Evolutionary conservation across 35 echinoderm and acorn worm genomes (phyloP), one percentile per base, ranked within the genome.

Genomic region (Apostichopus japonicus): DNA sequence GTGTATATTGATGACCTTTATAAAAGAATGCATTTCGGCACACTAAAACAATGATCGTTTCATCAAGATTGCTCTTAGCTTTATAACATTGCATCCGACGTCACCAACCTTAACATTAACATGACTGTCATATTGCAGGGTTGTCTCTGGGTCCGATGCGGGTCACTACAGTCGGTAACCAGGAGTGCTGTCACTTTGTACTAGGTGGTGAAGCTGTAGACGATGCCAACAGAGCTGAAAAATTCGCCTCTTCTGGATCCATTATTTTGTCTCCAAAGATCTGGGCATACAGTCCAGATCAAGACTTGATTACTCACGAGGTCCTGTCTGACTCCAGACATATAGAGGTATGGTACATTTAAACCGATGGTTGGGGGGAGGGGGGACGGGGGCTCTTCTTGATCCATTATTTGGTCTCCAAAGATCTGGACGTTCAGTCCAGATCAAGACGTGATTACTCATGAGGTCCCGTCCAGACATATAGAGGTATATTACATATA

Each of bases 181-280:
- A 98, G 24, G 93, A 95, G 71, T 94, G 90, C 87, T 83, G 88
- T 7, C 95, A 96, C 52, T 96, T 95, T 62, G 97, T 96, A 8
- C 59, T 96, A 16, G 96, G 94, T 90, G 95, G 97, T 24, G 65
- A 65, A 55, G 95, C 97, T 54, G 97, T 98, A 24, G 95, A 94
- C 67, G 97, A 98, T n/a, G 97, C 93, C 13, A 98, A 98, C 79
- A 70, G 84, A 51, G 97, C 97, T 2, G 97, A 98, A 67, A 94
- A 96, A 87, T 98, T 98, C 77, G 95, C 97, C 6, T 10, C 84
- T 55, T 92, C 97, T 22, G 97, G 97, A 33, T 87, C 93, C 10
- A 82, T 98, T 24, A 94, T 96, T 52, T 87, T 98, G 21, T 96
- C 94, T 6, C 95, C 97, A 15, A 98, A 96, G 86, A 87, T 93